Conservation (phyloP, 2,888 invertebrate species). For the Gymnocheta viridis region DNA sequence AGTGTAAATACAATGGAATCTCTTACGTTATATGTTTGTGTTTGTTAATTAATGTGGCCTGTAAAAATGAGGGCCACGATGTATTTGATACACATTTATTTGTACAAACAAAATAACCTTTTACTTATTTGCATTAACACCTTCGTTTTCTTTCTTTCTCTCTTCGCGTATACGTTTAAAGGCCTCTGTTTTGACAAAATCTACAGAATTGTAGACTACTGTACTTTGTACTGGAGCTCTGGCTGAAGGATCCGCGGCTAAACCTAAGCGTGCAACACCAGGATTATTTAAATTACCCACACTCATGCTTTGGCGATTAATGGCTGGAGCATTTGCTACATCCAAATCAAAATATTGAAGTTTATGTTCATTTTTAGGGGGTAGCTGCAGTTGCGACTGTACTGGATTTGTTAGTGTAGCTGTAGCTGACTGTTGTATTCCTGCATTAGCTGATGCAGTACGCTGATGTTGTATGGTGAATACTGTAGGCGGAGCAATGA, state of each 20-base stretch:
- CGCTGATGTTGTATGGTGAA: constrained; percentile 76
- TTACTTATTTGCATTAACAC: constrained; percentile 63
- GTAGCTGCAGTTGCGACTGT: constrained; percentile 60
- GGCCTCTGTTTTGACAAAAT: constrained; percentile 96
- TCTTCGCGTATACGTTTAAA: constrained; percentile 93
- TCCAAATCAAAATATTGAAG: constrained; percentile 95
- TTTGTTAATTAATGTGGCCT: background rate
- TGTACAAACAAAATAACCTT: background rate
- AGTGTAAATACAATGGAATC: constrained; percentile 38
- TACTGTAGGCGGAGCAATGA: constrained; percentile 36
- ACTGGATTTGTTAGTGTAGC: constrained; percentile 13
- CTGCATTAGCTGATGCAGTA: constrained; percentile 76
- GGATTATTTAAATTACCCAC: constrained; percentile 77
- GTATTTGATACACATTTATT: background rate
- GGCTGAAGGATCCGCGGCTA: constrained; percentile 80
- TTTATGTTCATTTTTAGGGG: constrained; percentile 78
- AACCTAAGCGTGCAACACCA: constrained; percentile 70
- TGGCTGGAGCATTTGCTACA: constrained; percentile 83
- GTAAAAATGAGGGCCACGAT: background rate
- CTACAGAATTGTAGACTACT: constrained; percentile 94
- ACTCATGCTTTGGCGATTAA: constrained; percentile 78
- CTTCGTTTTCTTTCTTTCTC: constrained; percentile 80
- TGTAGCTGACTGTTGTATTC: constrained; percentile 71
- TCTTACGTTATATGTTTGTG: background rate
- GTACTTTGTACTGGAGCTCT: constrained; percentile 82